Base-by-base conservation (phyloP, 1,140 invertebrate genomes). In the Aphaenogaster rudis region DNA sequence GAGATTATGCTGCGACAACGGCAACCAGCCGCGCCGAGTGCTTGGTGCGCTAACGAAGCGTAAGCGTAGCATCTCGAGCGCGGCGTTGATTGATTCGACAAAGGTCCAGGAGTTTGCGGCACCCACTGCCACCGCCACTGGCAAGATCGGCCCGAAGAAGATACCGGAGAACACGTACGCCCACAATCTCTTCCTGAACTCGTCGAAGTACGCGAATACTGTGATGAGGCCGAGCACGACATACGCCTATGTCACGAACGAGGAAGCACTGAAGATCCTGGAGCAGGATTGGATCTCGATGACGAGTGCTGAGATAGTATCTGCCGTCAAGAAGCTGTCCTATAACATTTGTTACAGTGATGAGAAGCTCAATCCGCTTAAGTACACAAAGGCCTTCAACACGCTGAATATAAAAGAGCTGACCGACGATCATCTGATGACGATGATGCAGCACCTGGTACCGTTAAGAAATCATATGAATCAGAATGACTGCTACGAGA, bases 341-440 rank as follows among this genome's bases (percentile, higher is more conserved):
- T 89, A 82, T 48, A 82, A 91, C n/a, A 67, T 86, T 45, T 50
- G 17, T 50, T 4, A 42, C 11, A 77, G 57, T 0, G 4, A 45
- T 0, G 33, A 63, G 13, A 1, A 5, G 5, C 21, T 90, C 0
- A 21, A 54, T 0, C n/a, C 50, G 21, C 1, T 64, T 0, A 48
- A 86, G 17, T 88, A 91, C 13, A 9, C 6, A 59, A 88, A 87
- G 42, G 94, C 96, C 67, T 93, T 96, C 4, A 91, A 95, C 85
- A 87, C 85, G 0, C 3, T 57, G 8, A 4, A 9, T 7, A 17
- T 11, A 7, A 1, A 71, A 21, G 48, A 66, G 1, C 11, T 88
- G 39, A 86, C 15, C 1, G 4, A 86, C 5, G 21, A 88, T 3
- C 48, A 77, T 45, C 8, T 78, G 42, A 45, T 45, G 15, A 57